A percentile compares a stretch with the other conserved stretches of the same genome.
phyloP scores from a whole-genome alignment of 1,140 invertebrate genomes.

The Batillaria attramentaria region DNA sequence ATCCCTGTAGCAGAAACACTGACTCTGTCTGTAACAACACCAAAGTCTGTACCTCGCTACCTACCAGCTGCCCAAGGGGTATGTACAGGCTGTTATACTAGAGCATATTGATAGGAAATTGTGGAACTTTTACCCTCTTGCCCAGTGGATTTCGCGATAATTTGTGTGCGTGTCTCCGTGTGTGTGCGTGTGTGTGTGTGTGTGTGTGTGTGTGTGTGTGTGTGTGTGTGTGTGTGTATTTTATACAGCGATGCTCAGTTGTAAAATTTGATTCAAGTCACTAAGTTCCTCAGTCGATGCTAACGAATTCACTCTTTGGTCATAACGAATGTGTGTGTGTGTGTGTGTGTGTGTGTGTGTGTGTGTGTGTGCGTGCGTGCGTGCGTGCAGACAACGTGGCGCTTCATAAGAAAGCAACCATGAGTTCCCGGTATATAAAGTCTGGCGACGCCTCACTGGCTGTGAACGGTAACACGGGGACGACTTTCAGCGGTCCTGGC shows the following conservation, averaged over 20 bases:
- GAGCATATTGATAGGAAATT: no score
- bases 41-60: no score
- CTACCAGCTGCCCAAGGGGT: no score
- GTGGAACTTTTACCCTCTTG: no score
- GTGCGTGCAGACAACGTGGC: background rate
- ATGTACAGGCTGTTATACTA: no score
- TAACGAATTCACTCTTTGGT: background rate
- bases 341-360: background rate
- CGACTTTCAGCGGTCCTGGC: background rate
- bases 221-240: constrained; percentile 1
- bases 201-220: background rate
- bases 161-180: background rate
- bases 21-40: no score
- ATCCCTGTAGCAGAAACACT: no score
- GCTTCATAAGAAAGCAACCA: background rate
- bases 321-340: background rate
- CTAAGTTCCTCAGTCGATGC: background rate
- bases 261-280: background rate
- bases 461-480: constrained; percentile 5
- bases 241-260: background rate
- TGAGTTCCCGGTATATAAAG: background rate
- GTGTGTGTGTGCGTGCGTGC: background rate
- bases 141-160: no score
- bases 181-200: background rate
- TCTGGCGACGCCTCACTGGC: background rate